Percentiles rank a stretch among this genome's conserved stretches.
These are phyloP conservation scores for Pectinophora gossypiella DNA, from an alignment of 1,140 invertebrate species.

Conservation along the genomic window DNA sequence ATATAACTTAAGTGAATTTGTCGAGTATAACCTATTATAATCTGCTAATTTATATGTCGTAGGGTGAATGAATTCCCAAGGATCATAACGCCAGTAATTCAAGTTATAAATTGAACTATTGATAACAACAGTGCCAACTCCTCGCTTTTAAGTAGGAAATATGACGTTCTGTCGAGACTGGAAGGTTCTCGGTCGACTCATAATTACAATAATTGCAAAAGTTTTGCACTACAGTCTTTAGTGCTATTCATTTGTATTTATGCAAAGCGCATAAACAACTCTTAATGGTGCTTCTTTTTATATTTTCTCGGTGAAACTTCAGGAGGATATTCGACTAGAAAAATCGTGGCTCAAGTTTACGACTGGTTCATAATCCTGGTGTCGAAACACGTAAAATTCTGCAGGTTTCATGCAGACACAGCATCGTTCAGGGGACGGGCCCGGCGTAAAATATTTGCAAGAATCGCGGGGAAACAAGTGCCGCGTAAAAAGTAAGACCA, in stretches of 20 bases:
- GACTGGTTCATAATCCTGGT: slow-evolving; percentile 43
- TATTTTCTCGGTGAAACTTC: slow-evolving; percentile 14
- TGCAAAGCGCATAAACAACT: slow-evolving; percentile 42
- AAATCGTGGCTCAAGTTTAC: slow-evolving; percentile 36
- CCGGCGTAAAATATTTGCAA: slow-evolving; percentile 46
- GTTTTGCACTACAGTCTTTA: slow-evolving; percentile 48
- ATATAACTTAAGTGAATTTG: slow-evolving; percentile 22
- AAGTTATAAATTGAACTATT: slow-evolving; percentile 52
- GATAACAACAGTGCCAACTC: slow-evolving; percentile 57
- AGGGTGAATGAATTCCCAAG: slow-evolving; percentile 1
- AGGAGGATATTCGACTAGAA: slow-evolving; percentile 6
- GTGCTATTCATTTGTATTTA: slow-evolving; percentile 48
- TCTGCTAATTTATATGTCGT: not conserved
- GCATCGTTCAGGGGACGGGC: slow-evolving; percentile 37
- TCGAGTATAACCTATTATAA: not conserved
- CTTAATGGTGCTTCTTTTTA: slow-evolving; percentile 28
- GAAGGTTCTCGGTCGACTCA: slow-evolving; percentile 53
- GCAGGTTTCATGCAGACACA: slow-evolving; percentile 35
- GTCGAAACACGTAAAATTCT: slow-evolving; percentile 46
- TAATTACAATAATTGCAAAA: slow-evolving; percentile 71
- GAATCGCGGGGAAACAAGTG: slow-evolving; percentile 37
- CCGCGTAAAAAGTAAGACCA: slow-evolving; percentile 43
- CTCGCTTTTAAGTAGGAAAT: slow-evolving; percentile 62
- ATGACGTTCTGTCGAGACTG: slow-evolving; percentile 43
- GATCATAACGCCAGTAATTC: not conserved